Percentiles rank a stretch among this genome's conserved stretches.
phyloP scores from a whole-genome alignment of 2,113 vertebrate species.

The Chaetorhynchus papuensis region DNA sequence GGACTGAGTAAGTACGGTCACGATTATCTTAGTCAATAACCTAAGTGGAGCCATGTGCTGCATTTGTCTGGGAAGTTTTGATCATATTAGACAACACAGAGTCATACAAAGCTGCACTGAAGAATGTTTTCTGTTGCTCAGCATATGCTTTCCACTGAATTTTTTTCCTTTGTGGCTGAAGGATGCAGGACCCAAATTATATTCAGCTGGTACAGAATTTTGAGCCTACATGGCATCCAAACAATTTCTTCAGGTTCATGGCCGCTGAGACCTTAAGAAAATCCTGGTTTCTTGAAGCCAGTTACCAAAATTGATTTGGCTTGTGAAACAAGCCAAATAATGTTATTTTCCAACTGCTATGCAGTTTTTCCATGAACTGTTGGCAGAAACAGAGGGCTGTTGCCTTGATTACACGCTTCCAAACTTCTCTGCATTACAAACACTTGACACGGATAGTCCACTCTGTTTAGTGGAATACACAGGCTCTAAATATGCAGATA shows the following conservation, averaged over 20 bases:
- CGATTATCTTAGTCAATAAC: not conserved
- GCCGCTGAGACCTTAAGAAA: not conserved
- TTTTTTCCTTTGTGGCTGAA: not conserved
- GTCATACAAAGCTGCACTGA: not conserved
- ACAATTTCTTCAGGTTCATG: not conserved
- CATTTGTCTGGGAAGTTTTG: not conserved
- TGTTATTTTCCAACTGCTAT: not conserved
- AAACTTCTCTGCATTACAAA: not conserved
- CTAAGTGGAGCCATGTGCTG: accelerated
- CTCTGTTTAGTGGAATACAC: not conserved
- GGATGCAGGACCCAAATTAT: not conserved
- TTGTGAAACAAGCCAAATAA: not conserved
- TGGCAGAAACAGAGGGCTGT: not conserved
- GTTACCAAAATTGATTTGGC: not conserved
- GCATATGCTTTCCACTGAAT: not conserved
- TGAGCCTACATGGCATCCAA: not conserved
- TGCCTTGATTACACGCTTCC: not conserved
- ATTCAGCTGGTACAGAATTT: not conserved
- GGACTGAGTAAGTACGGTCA: not conserved
- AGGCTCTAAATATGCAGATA: not conserved
- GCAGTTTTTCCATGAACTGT: not conserved
- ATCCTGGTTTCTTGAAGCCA: not conserved
- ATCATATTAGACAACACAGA: not conserved
- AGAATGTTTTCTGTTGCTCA: not conserved
- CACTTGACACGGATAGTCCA: not conserved